Evolutionary conservation across 1,140 invertebrate genomes (phyloP).

Genomic region (Apocrypta bakeri): DNA sequence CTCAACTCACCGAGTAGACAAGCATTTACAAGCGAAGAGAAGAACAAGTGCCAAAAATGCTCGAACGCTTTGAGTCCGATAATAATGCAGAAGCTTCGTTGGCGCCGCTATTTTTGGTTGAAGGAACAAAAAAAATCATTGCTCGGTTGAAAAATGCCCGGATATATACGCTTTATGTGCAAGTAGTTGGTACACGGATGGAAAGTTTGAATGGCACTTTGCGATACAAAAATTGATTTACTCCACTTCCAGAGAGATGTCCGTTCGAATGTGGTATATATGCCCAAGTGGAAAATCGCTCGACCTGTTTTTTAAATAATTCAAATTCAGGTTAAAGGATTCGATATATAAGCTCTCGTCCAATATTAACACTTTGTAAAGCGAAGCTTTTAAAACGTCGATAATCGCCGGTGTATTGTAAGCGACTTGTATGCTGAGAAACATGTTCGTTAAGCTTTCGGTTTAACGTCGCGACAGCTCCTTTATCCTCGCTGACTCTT

Average conservation of each 20-base stretch:
- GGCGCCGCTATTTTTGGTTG: neutral
- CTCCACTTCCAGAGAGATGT: neutral
- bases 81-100: neutral
- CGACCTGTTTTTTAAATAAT: conserved; percentile 7
- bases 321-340: conserved; percentile 38
- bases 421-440: neutral
- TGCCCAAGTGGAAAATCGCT: neutral
- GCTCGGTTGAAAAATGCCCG: too few species aligned
- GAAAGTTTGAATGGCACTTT: neutral
- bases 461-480: too few species aligned
- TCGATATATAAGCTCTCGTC: neutral
- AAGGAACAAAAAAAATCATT: neutral
- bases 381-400: conserved; percentile 33
- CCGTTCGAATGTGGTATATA: neutral
- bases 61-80: neutral
- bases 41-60: conserved; percentile 6
- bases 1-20: neutral
- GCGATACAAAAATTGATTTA: neutral
- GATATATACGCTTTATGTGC: too few species aligned
- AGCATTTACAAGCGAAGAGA: neutral
- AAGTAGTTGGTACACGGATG: too few species aligned
- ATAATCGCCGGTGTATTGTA: neutral
- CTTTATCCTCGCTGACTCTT: too few species aligned
- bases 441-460: neutral
- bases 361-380: conserved; percentile 30